Evolutionary conservation across 2,888 invertebrate species (phyloP).

Genomic region (Zaprionus lineosus): DNA sequence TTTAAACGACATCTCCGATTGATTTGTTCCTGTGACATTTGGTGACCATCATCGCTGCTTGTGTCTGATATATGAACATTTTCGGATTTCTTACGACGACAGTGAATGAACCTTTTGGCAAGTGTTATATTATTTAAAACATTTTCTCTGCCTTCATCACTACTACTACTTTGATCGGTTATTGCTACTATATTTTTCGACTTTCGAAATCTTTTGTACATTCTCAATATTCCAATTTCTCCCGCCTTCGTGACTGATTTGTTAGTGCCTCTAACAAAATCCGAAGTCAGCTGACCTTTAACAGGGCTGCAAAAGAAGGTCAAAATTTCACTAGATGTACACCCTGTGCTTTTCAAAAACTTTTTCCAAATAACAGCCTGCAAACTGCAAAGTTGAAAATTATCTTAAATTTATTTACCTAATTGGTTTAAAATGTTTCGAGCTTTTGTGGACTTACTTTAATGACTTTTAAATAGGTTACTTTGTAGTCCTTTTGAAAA

Average conservation of each 20-base stretch:
- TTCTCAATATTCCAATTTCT: slow-evolving; percentile 5
- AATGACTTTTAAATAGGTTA: too few species aligned
- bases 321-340: too few species aligned
- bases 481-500: too few species aligned
- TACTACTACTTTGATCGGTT: slow-evolving; percentile 22
- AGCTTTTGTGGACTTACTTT: too few species aligned
- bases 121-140: not conserved
- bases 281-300: slow-evolving; percentile 39
- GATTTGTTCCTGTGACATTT: slow-evolving; percentile 14
- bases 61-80: slow-evolving; percentile 23
- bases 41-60: slow-evolving; percentile 42
- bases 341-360: not conserved
- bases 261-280: slow-evolving; percentile 20
- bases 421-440: too few species aligned
- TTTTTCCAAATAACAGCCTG: too few species aligned
- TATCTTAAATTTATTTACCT: too few species aligned
- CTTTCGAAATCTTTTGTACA: slow-evolving; percentile 33
- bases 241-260: not conserved
- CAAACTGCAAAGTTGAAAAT: too few species aligned
- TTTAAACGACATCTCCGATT: not conserved
- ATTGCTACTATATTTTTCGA: not conserved
- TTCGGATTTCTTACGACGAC: not conserved
- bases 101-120: slow-evolving; percentile 9
- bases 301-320: slow-evolving; percentile 22
- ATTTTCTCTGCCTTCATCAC: not conserved